Percentiles rank a stretch among this genome's conserved stretches.
These are phyloP conservation scores for Paradisaea rubra DNA, from an alignment of 2,113 vertebrate species.

Conservation along the genomic window DNA sequence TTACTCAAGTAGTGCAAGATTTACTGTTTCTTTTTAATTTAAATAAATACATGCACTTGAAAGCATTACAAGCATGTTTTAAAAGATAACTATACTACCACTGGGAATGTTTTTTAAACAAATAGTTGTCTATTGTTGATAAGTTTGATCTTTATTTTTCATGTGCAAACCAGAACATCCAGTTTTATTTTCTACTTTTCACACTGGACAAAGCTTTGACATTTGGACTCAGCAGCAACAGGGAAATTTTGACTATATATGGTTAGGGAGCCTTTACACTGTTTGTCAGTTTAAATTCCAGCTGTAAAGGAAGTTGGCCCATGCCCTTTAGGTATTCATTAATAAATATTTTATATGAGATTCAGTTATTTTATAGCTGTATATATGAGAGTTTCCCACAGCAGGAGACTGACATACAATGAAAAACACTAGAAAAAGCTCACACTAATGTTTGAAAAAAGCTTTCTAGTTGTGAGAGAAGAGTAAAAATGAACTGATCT, in stretches of 20 bases:
- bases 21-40: background rate
- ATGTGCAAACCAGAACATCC: background rate
- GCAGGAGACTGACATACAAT: background rate
- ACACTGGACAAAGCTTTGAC: background rate
- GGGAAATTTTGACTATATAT: background rate
- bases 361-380: background rate
- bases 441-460: background rate
- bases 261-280: background rate
- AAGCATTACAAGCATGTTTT: background rate
- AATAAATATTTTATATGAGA: background rate
- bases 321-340: background rate
- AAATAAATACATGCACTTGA: background rate
- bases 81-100: background rate
- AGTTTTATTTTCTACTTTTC: background rate
- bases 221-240: background rate
- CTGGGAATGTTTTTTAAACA: background rate
- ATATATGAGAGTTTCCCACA: background rate
- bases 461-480: background rate
- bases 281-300: background rate
- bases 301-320: background rate
- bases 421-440: background rate
- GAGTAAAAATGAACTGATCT: background rate
- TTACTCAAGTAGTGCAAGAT: background rate
- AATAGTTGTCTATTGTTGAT: background rate
- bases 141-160: background rate